Conservation (phyloP, 2,888 invertebrate species). For the Gastrophysa polygoni region DNA sequence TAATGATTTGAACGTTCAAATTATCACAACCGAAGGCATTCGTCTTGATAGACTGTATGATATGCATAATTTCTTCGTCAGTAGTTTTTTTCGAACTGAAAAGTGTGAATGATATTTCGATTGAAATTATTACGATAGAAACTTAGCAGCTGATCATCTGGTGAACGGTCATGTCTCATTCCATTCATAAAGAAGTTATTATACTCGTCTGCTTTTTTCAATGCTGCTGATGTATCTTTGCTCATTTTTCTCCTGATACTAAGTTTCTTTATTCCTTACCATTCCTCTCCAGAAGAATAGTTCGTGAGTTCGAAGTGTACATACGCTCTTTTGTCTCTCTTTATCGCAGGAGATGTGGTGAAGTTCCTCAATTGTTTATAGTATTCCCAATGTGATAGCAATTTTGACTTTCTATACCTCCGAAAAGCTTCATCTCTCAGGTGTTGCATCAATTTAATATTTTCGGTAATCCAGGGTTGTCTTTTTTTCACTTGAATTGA, state of each 20-base stretch:
- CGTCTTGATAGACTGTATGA: neutral
- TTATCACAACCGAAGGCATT: slow-evolving; percentile 7
- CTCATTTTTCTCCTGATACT: neutral
- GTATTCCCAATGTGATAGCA: neutral
- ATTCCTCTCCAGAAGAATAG: slow-evolving; percentile 2
- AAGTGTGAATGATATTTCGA: neutral
- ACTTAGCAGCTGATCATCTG: neutral
- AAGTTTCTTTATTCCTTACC: slow-evolving; percentile 1
- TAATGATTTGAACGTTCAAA: slow-evolving; percentile 8
- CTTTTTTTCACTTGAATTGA: neutral
- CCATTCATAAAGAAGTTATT: neutral
- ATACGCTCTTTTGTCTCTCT: slow-evolving; percentile 5
- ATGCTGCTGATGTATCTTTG: neutral
- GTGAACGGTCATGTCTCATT: neutral
- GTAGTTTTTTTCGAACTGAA: neutral
- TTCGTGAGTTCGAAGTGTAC: slow-evolving; percentile 1
- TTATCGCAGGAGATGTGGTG: neutral
- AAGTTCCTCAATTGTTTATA: neutral
- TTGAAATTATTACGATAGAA: neutral
- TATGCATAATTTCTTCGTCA: neutral
- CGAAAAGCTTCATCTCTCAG: neutral
- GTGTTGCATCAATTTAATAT: slow-evolving; percentile 4
- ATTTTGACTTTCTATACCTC: slow-evolving; percentile 2
- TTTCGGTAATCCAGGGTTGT: slow-evolving; percentile 6
- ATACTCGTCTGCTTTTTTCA: neutral